A percentile compares a stretch with the other conserved stretches of the same genome.
phyloP scores from a whole-genome alignment of 2,888 invertebrate genomes.

The Synanthedon tipuliformis region DNA sequence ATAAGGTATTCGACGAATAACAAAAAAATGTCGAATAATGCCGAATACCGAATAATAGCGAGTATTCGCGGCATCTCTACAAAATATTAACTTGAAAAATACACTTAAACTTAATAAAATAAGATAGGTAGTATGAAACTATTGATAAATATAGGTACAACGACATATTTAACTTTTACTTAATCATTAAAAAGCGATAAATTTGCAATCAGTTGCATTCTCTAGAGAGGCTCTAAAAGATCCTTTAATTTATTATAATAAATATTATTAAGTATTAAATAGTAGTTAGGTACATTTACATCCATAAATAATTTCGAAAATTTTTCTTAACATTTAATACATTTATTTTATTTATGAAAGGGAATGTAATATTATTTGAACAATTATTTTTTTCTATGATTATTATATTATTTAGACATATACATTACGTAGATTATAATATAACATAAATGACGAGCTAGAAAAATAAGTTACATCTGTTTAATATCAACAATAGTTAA shows the following conservation, averaged over 20 bases:
- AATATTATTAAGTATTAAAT: neutral
- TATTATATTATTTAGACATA: conserved; percentile 15
- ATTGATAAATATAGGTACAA: too few species aligned
- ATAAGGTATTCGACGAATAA: too few species aligned
- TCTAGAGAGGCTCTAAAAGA: neutral
- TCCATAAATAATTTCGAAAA: conserved; percentile 12
- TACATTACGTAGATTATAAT: conserved; percentile 15
- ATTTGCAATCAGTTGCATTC: neutral
- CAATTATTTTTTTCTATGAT: conserved; percentile 6
- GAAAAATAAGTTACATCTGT: conserved; percentile 25
- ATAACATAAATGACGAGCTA: conserved; percentile 20
- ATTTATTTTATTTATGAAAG: conserved; percentile 10
- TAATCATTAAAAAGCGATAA: neutral
- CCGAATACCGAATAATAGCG: too few species aligned
- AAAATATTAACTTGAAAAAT: too few species aligned
- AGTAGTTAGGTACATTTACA: conserved; percentile 1
- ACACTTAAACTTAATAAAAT: too few species aligned
- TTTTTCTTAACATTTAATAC: conserved; percentile 15
- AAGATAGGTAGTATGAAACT: too few species aligned
- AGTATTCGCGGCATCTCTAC: too few species aligned
- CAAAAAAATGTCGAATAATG: too few species aligned
- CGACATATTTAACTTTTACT: too few species aligned
- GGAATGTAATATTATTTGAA: too few species aligned
- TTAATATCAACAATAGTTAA: conserved; percentile 9
- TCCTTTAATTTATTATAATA: neutral